Evolutionary conservation across 2,888 invertebrate species (phyloP).

Genomic region (Orthonychiurus folsomi): DNA sequence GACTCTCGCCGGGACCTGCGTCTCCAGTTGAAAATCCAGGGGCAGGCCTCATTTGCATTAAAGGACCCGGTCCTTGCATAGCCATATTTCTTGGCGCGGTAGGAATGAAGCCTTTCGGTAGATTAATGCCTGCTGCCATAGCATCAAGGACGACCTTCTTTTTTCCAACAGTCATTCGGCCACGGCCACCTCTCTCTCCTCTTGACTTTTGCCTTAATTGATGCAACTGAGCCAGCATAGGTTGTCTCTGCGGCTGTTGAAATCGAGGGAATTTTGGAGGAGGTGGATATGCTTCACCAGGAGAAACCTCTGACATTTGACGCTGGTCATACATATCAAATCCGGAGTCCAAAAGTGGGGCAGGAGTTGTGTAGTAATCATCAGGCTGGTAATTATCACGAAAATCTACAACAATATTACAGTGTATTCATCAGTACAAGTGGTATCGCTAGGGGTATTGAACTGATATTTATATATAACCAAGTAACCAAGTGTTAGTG

Average conservation of each 20-base stretch:
- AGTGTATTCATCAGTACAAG: not conserved
- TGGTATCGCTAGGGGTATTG: too few species aligned
- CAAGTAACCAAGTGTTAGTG: too few species aligned
- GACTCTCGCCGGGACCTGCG: not conserved
- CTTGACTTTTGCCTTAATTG: not conserved
- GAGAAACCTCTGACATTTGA: too few species aligned
- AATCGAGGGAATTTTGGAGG: too few species aligned
- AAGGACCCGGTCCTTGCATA: not conserved
- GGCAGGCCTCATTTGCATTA: not conserved
- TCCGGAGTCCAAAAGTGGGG: too few species aligned
- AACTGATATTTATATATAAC: too few species aligned
- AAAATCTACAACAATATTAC: constrained; percentile 4
- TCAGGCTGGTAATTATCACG: not conserved
- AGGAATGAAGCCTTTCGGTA: constrained; percentile 7
- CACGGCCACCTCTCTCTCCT: constrained; percentile 11
- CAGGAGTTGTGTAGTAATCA: too few species aligned
- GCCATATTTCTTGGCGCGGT: not conserved
- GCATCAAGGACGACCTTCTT: not conserved
- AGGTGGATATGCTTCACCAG: constrained; percentile 9
- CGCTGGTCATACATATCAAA: too few species aligned
- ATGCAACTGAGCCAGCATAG: not conserved
- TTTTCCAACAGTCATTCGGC: constrained; percentile 5
- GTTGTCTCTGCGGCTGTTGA: not conserved
- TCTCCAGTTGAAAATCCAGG: not conserved
- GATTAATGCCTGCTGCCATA: not conserved